phyloP scores from a whole-genome alignment of 2,797 vertebrate genomes.

The Clarias platycephalus region DNA sequence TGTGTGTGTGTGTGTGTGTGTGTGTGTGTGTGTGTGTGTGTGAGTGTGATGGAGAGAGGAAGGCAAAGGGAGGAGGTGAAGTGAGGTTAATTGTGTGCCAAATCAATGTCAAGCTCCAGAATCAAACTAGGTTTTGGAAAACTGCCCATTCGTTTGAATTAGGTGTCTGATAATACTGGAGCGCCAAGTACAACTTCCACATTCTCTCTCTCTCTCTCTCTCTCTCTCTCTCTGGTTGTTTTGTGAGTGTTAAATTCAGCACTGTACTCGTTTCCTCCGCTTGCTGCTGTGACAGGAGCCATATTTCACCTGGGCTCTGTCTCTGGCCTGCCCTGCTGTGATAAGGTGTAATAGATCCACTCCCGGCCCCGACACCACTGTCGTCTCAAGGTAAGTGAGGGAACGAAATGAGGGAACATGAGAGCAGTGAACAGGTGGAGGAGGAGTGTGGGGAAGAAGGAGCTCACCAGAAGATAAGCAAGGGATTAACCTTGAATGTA shows the following conservation, averaged over 20 bases:
- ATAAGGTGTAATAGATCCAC: slow-evolving; percentile 97
- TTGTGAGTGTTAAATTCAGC: slow-evolving; percentile 55
- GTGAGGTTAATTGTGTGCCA: slow-evolving; percentile 70
- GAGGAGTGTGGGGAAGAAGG: slow-evolving; percentile 80
- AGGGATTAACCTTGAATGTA: slow-evolving; percentile 92
- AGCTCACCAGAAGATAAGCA: slow-evolving; percentile 75
- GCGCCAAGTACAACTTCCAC: slow-evolving; percentile 47
- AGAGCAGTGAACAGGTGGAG: slow-evolving; percentile 52
- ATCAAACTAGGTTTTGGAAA: slow-evolving; percentile 70
- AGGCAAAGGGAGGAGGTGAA: slow-evolving; percentile 45
- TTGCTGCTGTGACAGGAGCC: slow-evolving; percentile 80
- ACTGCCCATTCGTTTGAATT: slow-evolving; percentile 74
- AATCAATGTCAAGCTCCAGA: slow-evolving; percentile 63
- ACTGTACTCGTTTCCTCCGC: slow-evolving; percentile 56
- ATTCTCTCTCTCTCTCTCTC: slow-evolving; percentile 3
- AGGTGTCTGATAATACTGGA: slow-evolving; percentile 55
- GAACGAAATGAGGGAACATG: slow-evolving; percentile 21
- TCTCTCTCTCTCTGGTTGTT: slow-evolving; percentile 56
- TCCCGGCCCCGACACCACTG: slow-evolving; percentile 70
- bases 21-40: too few relatives aligned
- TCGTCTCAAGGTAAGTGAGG: slow-evolving; percentile 73
- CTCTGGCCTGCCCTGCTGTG: slow-evolving; percentile 80
- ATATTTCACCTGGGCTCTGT: slow-evolving; percentile 83
- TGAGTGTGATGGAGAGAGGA: slow-evolving; percentile 19
- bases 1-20: background rate